A percentile compares a stretch with the other conserved stretches of the same genome.
These are phyloP conservation scores for Lepidotrigona ventralis DNA, from an alignment of 1,140 invertebrate species.

Conservation along the genomic window DNA sequence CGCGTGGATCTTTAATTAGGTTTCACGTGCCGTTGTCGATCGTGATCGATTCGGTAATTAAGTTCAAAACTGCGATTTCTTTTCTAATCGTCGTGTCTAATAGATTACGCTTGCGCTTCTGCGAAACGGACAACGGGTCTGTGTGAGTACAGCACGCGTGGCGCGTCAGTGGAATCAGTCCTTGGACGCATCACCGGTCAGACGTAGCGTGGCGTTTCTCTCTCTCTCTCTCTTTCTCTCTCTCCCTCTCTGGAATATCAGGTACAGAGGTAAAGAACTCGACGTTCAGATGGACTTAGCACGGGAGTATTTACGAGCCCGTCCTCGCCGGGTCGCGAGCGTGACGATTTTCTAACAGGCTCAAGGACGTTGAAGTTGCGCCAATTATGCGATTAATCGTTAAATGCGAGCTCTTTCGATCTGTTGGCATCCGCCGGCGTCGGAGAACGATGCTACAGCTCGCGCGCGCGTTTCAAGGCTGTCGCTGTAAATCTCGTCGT, in stretches of 20 bases:
- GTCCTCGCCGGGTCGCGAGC: constrained; percentile 22
- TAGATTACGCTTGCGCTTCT: too few relatives aligned
- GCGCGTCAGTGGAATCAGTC: constrained; percentile 14
- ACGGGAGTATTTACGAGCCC: constrained; percentile 24
- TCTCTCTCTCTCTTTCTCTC: too few relatives aligned
- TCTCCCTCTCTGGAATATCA: background rate
- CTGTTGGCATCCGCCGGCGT: constrained; percentile 11
- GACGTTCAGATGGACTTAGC: constrained; percentile 6
- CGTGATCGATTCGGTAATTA: too few relatives aligned
- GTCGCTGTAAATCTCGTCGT: background rate
- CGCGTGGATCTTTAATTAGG: too few relatives aligned
- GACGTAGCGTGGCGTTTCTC: background rate
- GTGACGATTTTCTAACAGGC: constrained; percentile 45
- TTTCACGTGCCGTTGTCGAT: too few relatives aligned
- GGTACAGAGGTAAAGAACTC: constrained; percentile 32
- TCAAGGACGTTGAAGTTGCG: constrained; percentile 56
- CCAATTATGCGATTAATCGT: constrained; percentile 59
- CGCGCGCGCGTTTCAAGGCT: background rate
- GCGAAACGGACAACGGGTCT: too few relatives aligned
- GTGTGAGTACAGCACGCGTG: background rate
- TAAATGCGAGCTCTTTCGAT: constrained; percentile 46
- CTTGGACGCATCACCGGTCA: constrained; percentile 15
- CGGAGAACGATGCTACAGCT: background rate
- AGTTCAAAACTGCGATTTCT: too few relatives aligned
- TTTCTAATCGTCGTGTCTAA: too few relatives aligned